Base-by-base conservation (phyloP, 1,140 invertebrate species). In the Drosophila suzukii region DNA sequence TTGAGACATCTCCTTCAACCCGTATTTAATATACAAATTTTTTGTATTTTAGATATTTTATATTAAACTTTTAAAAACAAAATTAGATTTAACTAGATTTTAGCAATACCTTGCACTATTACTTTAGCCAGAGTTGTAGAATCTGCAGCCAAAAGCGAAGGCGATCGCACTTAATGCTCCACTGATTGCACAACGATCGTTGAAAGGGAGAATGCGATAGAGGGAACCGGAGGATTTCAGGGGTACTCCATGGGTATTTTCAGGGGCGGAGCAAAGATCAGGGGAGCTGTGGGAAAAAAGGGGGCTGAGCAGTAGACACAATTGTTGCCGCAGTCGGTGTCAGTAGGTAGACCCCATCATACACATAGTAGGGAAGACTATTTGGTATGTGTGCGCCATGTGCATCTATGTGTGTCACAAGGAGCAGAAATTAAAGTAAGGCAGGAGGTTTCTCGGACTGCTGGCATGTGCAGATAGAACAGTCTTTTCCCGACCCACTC, bases 381-480 rank as follows among this genome's bases (percentile, higher is more conserved):
- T 24, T 10, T 54, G 32, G 47, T 46, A 43, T 75, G 50, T 77
- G 56, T 62, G 57, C 59, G 41, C 46, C 57, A 60, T 78, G 53
- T 77, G 56, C 78, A 86, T 83, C 78, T 88, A 83, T 86, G 83
- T 88, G 84, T 88, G 83, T 88, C 83, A 88, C 84, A 77, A 90
- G 86, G 78, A 90, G 81, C 72, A 80, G 78, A 82, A 90, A 90
- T 82, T 90, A 90, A 90, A 90, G 85, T 90, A 90, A 90, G 85
- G 85, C 85, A 90, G 85, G 86, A 90, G 85, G 85, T 90, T 90
- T 90, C 77, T 90, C 78, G 85, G 62, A 62, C 84, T 65, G 61
- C 47, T 49, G 84, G 74, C 82, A 89, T 84, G 84, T 81, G 65
- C 43, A 41, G 67, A 57, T 70, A 58, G 51, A 70, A 57, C 13